Percentiles rank a stretch among this genome's conserved stretches.
Conservation (phyloP, 2,797 vertebrate genomes). For the Galagoides demidoff region DNA sequence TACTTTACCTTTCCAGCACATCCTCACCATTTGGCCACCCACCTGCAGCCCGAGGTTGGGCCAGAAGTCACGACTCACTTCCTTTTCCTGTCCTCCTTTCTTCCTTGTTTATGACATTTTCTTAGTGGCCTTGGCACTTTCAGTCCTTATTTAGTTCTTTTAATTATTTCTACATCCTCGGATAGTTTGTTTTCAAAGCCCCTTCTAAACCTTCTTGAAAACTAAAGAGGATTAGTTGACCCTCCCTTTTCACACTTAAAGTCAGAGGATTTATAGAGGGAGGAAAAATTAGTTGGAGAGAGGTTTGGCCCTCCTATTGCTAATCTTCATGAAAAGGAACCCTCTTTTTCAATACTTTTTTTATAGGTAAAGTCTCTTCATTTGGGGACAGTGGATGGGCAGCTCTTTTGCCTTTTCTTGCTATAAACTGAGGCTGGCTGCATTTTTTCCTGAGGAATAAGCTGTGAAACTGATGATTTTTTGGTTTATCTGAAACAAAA, state of each 20-base stretch:
- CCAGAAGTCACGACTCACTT: slow-evolving; percentile 51
- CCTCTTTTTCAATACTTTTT: not conserved
- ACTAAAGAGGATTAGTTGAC: not conserved
- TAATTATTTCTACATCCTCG: not conserved
- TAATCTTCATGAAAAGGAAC: not conserved
- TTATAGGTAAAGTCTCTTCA: not conserved
- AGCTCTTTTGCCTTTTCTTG: not conserved
- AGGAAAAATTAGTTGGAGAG: not conserved
- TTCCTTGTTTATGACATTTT: slow-evolving; percentile 33
- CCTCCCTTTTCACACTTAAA: not conserved
- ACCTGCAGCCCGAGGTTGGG: not conserved
- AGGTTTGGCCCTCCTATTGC: not conserved
- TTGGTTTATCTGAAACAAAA: not conserved
- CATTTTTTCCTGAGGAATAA: not conserved
- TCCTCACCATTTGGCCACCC: not conserved
- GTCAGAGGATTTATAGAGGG: not conserved
- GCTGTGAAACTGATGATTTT: not conserved
- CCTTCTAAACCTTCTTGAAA: slow-evolving; percentile 10
- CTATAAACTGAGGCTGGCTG: not conserved
- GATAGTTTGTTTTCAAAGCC: slow-evolving; percentile 41
- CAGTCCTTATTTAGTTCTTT: slow-evolving; percentile 4
- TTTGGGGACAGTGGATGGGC: not conserved
- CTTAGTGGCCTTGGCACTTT: not conserved
- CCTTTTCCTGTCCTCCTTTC: not conserved
- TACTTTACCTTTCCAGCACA: slow-evolving; percentile 19